phyloP scores from a whole-genome alignment of 2,888 invertebrate species.

The Acleris cristana region DNA sequence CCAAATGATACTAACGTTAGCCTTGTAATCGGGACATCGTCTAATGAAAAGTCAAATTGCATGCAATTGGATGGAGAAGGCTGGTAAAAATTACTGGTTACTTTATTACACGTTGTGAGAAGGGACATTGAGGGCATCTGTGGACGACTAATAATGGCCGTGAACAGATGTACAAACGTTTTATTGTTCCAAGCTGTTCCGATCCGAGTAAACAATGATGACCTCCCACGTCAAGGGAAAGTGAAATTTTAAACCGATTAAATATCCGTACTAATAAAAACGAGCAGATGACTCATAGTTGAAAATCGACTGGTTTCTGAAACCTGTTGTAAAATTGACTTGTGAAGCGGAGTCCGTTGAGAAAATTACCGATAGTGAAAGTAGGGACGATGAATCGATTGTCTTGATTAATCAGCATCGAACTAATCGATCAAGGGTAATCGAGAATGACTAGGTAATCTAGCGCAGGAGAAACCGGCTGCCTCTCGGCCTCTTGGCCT shows the following conservation, averaged over 20 bases:
- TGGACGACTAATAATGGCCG: slow-evolving; percentile 49
- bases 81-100: slow-evolving; percentile 43
- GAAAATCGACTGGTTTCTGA: slow-evolving; percentile 23
- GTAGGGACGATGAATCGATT: slow-evolving; percentile 49
- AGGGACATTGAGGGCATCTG: slow-evolving; percentile 52
- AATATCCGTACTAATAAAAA: slow-evolving; percentile 11
- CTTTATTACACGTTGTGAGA: slow-evolving; percentile 46
- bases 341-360: slow-evolving; percentile 37
- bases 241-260: slow-evolving; percentile 33
- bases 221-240: slow-evolving; percentile 34
- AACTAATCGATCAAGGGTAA: slow-evolving; percentile 56
- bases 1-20: slow-evolving; percentile 34
- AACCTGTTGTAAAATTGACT: slow-evolving; percentile 28
- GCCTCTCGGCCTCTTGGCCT: slow-evolving; percentile 30
- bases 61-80: slow-evolving; percentile 47
- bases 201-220: slow-evolving; percentile 31
- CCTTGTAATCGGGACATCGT: slow-evolving; percentile 35
- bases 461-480: slow-evolving; percentile 40
- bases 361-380: slow-evolving; percentile 51
- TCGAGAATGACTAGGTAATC: slow-evolving; percentile 50
- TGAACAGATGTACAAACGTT: slow-evolving; percentile 65
- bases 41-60: slow-evolving; percentile 42
- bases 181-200: slow-evolving; percentile 44
- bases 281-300: slow-evolving; percentile 23
- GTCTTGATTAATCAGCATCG: slow-evolving; percentile 46